Evolutionary conservation across 2,113 vertebrate genomes (phyloP).

Genomic region (Oxyruncus cristatus): DNA sequence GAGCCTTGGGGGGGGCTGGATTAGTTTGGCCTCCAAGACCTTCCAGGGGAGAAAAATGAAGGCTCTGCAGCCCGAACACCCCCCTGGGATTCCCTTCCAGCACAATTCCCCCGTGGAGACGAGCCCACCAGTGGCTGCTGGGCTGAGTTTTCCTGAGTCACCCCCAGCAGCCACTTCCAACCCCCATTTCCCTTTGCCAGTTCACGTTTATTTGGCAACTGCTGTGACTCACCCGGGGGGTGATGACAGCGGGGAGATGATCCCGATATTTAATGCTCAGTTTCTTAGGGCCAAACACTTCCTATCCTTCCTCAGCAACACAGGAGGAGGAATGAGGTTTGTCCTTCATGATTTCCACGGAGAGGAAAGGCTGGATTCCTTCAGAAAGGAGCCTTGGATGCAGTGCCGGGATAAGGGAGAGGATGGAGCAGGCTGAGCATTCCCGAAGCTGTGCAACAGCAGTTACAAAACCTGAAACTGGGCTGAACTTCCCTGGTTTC

Average conservation of each 20-base stretch:
- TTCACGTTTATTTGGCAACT: slow-evolving; percentile 39
- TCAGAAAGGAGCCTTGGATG: not conserved
- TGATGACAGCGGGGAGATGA: slow-evolving; percentile 8
- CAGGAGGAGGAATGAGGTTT: not conserved
- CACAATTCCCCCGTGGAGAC: not conserved
- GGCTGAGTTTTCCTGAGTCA: slow-evolving; percentile 13
- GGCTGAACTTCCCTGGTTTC: slow-evolving; percentile 18
- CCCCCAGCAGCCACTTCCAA: not conserved
- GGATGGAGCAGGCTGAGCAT: not conserved
- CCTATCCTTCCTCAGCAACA: not conserved
- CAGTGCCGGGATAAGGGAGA: not conserved
- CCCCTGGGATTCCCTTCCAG: not conserved
- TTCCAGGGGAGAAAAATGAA: not conserved
- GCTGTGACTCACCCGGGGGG: not conserved
- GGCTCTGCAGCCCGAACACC: not conserved
- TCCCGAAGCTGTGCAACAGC: not conserved
- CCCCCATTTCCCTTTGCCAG: slow-evolving; percentile 5
- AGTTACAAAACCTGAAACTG: slow-evolving; percentile 50
- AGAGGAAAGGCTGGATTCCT: not conserved
- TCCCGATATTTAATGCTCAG: not conserved
- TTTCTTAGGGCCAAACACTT: not conserved
- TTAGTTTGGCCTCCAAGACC: not conserved
- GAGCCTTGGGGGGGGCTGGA: not conserved
- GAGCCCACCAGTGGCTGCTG: not conserved
- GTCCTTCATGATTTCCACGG: not conserved